phyloP scores from a whole-genome alignment of 2,113 vertebrate species.

The Polypterus senegalus region DNA sequence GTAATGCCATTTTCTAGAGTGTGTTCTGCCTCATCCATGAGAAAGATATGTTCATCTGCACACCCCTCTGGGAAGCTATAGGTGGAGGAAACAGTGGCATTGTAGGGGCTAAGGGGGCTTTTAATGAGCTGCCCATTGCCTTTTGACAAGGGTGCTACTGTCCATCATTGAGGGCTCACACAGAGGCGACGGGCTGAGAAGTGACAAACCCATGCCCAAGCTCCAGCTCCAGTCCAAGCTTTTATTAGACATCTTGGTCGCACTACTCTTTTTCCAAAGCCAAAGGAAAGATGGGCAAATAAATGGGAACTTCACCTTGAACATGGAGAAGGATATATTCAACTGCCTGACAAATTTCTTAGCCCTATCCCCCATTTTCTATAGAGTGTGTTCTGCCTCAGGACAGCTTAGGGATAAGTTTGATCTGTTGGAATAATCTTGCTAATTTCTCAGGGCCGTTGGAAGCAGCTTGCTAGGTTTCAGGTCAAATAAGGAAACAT shows the following conservation, averaged over 20 bases:
- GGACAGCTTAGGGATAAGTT: too few species aligned
- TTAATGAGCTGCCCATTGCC: constrained; percentile 9
- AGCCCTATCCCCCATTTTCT: constrained; percentile 50
- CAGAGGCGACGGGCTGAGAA: not conserved
- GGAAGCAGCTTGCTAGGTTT: too few species aligned
- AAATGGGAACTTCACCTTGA: constrained; percentile 69
- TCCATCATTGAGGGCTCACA: not conserved
- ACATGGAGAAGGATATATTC: constrained; percentile 65
- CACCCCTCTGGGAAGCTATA: constrained; percentile 26
- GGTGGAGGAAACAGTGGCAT: constrained; percentile 18
- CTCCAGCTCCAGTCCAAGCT: constrained; percentile 13
- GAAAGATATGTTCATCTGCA: constrained; percentile 50
- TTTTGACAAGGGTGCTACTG: constrained; percentile 18
- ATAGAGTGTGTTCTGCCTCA: too few species aligned
- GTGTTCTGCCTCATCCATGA: constrained; percentile 48
- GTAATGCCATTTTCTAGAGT: too few species aligned
- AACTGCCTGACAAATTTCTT: constrained; percentile 57
- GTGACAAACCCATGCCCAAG: constrained; percentile 5
- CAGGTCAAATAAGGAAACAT: too few species aligned
- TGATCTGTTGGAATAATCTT: too few species aligned
- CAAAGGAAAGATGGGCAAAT: constrained; percentile 72
- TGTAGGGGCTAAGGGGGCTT: constrained; percentile 4
- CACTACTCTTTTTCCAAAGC: constrained; percentile 60
- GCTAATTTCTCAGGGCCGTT: too few species aligned
- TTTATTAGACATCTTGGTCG: constrained; percentile 11